Evolutionary conservation across 2,113 vertebrate genomes (phyloP).

Genomic region (Mirza zaza): DNA sequence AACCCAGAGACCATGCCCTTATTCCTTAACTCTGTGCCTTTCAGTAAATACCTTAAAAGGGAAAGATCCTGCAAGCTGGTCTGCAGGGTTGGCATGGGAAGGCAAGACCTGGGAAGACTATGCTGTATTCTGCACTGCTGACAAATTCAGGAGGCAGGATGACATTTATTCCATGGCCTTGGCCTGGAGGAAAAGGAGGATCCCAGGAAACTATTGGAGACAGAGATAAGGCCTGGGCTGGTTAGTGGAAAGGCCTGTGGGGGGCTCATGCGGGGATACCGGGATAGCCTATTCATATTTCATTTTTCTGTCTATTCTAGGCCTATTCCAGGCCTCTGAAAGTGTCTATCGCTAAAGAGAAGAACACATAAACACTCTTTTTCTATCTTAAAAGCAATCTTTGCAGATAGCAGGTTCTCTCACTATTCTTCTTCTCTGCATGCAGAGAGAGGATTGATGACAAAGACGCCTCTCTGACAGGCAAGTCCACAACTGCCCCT

Average conservation of each 20-base stretch:
- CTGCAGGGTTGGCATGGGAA: neutral
- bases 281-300: neutral
- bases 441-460: neutral
- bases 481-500: neutral
- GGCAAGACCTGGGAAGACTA: neutral
- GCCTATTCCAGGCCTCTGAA: neutral
- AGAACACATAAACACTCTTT: neutral
- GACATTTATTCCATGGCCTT: neutral
- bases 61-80: neutral
- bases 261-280: neutral
- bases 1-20: neutral
- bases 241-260: neutral
- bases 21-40: neutral
- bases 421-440: neutral
- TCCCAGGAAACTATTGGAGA: neutral
- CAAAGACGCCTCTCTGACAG: neutral
- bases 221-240: neutral
- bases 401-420: neutral
- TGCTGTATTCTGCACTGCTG: neutral
- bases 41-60: neutral
- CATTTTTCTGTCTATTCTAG: neutral
- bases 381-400: neutral
- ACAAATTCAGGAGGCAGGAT: neutral
- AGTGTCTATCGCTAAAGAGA: neutral
- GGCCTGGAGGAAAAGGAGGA: neutral